Evolutionary conservation across 2,888 invertebrate genomes (phyloP), one percentile per base, ranked within the genome.

Genomic region (Drosophila limbata): DNA sequence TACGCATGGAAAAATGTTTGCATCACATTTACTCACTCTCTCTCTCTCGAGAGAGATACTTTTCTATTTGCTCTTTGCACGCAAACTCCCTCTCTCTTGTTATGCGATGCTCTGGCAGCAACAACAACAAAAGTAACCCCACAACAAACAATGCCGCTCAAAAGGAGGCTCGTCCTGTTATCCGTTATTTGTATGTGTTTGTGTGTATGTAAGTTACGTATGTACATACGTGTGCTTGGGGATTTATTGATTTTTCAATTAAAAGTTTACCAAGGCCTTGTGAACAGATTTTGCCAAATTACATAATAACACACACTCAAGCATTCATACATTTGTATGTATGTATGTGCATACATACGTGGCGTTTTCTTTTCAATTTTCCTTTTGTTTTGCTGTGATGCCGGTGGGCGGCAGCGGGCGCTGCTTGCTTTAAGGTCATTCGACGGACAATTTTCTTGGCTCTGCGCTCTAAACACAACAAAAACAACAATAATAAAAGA

Each of bases 111-210:
- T 40, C 13, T 1, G 35, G 4, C 42, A 25, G 19, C 40, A 45
- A 15, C 17, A 10, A 17, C 52, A 42, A 19, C 13, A 17, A 62
- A 39, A 50, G 33, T 19, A 60, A 77, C 62, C 65, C 62, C 60
- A 52, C 59, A 61, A 44, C 33, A 60, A 60, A 37, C 53, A 75
- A 59, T 39, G 63, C 31, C 52, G 55, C 62, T 59, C 52, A 79
- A 87, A 88, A 88, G 88, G 84, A 84, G 84, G 84, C 84, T 84
- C 88, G 84, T 84, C 84, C 88, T 84, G 86, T 72, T 45, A 69
- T 61, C 55, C 48, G 51, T 28, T 17, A n/a, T 19, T 19, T 37
- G 28, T 62, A 6, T 59, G 40, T 57, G 60, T 42, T 33, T 35
- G 37, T 79, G 52, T 64, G 15, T 44, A 21, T 48, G 15, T 60